Evolutionary conservation across 2,113 vertebrate genomes (phyloP), one percentile per base, ranked within the genome.

Genomic region (Nesoenas mayeri): DNA sequence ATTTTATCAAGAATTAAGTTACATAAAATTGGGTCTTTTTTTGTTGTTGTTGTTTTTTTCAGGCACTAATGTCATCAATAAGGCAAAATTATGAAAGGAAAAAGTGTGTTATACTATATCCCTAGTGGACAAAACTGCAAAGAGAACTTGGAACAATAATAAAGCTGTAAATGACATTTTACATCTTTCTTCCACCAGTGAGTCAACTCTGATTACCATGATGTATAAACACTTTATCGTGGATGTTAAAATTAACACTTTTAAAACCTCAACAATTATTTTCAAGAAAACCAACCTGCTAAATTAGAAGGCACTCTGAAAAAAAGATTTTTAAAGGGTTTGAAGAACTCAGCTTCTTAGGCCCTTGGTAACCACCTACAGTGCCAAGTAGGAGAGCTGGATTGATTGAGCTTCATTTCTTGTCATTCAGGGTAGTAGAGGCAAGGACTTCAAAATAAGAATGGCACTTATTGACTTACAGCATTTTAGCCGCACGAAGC

Each of bases 21-120:
- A 21, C 5, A 3, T 85, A 57, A 85, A 40, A 65, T 19, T 73
- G 16, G 7, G 7, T 80, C 3, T 0, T 50, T 14, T 53, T 93
- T 93, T 90, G n/a, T n/a, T n/a, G n/a, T n/a, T n/a, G n/a, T n/a
- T n/a, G n/a, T 40, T 40, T 40, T 53, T 93, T 93, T 79, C 71
- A 29, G 5, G 15, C n/a, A 51, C 29, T 64, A 28, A 60, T 2
- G 3, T 9, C 11, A 61, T 69, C 54, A 91, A 9, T 25, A 26
- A 58, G 17, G 24, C 20, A 72, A 86, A 91, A 75, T 54, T 53
- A 36, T 40, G 32, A 56, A 70, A 74, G 48, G 42, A 86, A 67
- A 75, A 90, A 61, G 4, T 60, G 21, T 78, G 50, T 44, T 90
- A 18, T 34, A 29, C 67, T 93, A 60, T 75, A 93, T 91, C 18